Base-by-base conservation (phyloP, 1,140 invertebrate species). In the Neoseiulus cucumeris region DNA sequence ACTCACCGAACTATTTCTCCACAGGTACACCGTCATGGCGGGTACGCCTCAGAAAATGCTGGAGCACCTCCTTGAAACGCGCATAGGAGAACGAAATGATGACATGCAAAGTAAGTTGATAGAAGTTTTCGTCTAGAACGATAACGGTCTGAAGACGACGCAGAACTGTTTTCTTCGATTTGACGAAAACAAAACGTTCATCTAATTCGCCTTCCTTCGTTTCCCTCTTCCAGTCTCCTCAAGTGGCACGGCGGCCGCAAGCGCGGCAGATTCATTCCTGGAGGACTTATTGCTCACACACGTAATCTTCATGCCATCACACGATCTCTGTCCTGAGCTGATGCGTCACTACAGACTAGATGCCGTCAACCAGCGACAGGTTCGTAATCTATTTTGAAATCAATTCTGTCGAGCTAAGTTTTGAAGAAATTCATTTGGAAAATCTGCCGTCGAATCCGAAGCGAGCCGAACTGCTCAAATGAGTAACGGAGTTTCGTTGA, bases 231-330 rank as follows among this genome's bases (percentile, higher is more conserved):
- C 72, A 29, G 70, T 73, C 2, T 65, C 73, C 7, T 70, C 72
- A 18, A 71, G 75, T 5, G 75, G 75, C 44, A 69, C 73, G 7
- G 45, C 18, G 28, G 33, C 25, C 9, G 33, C 51, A 25, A 17
- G 14, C 22, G 47, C 72, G 73, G 51, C 75, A 75, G 86, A 87
- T 76, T 81, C 82, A 64, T 87, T 88, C 72, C 77, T 89, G 44
- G 87, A 89, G 73, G 87, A 91, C 75, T 89, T 91, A 74, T 77
- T 91, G 44, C 76, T 91, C 17, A 91, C 88, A n/a, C 85, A 91
- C 74, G 84, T 87, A 64, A 84, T 90, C 59, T 91, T 87, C 75
- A 86, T 91, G 81, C 84, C 86, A 14, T 84, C 82, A 64, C 82
- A 85, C 67, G 80, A 85, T 68, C 77, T 91, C 59, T 84, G 87